Evolutionary conservation across 1,140 invertebrate species (phyloP).

Genomic region (Pemphigus obesinymphae): DNA sequence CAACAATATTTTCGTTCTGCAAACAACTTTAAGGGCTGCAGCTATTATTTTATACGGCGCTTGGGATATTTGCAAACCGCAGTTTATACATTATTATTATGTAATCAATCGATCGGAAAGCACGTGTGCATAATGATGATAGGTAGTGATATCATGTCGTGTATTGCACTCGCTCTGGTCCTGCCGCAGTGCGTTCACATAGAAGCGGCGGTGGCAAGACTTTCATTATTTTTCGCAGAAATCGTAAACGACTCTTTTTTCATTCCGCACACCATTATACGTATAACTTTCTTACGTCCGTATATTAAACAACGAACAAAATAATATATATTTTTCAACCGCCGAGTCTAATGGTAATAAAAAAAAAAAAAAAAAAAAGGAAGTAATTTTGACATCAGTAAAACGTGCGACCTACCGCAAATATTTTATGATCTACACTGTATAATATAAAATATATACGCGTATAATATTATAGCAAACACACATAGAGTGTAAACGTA

Average conservation of each 20-base stretch:
- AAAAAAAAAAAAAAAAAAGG: not conserved
- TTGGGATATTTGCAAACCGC: too few species aligned
- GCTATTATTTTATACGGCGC: too few species aligned
- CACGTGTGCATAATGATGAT: not conserved
- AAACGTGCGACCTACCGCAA: conserved; percentile 2
- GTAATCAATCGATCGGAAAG: not conserved
- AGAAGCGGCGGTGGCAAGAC: not conserved
- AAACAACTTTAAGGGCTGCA: too few species aligned
- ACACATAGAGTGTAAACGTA: too few species aligned
- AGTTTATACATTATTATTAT: too few species aligned
- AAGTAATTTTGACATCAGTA: not conserved
- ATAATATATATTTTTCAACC: not conserved
- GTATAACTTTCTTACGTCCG: not conserved
- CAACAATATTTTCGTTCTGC: too few species aligned
- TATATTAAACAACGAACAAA: not conserved
- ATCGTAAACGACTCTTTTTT: not conserved
- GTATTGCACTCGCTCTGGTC: not conserved
- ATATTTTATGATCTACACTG: not conserved
- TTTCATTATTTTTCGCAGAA: not conserved
- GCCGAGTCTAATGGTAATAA: not conserved
- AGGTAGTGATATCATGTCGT: not conserved
- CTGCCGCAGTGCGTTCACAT: not conserved
- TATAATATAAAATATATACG: too few species aligned
- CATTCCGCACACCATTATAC: not conserved
- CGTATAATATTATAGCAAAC: not conserved